Conservation (phyloP, 2,113 vertebrate genomes). For the Columba livia region DNA sequence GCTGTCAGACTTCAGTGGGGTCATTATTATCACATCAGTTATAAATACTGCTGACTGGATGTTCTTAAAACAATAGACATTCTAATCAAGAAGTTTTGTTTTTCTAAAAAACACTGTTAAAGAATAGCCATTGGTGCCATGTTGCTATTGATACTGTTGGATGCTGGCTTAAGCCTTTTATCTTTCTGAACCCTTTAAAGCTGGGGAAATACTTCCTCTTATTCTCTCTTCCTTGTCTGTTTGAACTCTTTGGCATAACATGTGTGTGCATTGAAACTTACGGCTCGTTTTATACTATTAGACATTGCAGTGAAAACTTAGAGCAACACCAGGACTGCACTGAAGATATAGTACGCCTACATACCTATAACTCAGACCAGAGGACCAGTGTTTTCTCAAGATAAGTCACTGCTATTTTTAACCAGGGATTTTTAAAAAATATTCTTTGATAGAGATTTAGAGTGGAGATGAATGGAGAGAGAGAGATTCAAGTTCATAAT, state of each 20-base stretch:
- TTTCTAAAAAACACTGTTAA: neutral
- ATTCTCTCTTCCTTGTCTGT: neutral
- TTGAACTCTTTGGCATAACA: neutral
- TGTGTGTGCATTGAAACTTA: neutral
- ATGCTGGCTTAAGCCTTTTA: neutral
- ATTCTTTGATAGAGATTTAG: neutral
- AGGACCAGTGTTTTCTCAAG: neutral
- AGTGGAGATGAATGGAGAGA: neutral
- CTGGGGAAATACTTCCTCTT: neutral
- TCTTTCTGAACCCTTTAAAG: neutral
- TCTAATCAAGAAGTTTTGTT: neutral
- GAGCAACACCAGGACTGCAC: neutral
- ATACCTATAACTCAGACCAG: neutral
- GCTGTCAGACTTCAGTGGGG: neutral
- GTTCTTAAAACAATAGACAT: neutral
- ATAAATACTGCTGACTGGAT: neutral
- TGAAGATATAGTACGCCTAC: neutral
- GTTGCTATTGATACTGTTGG: neutral
- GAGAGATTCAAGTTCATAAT: neutral
- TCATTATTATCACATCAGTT: neutral
- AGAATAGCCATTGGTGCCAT: neutral
- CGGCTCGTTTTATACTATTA: neutral
- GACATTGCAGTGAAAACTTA: neutral
- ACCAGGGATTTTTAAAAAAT: neutral
- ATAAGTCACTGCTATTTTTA: neutral